These are phyloP conservation scores for Agonopterix alstromeriana DNA, from an alignment of 2,888 invertebrate genomes.

Conservation along the genomic window DNA sequence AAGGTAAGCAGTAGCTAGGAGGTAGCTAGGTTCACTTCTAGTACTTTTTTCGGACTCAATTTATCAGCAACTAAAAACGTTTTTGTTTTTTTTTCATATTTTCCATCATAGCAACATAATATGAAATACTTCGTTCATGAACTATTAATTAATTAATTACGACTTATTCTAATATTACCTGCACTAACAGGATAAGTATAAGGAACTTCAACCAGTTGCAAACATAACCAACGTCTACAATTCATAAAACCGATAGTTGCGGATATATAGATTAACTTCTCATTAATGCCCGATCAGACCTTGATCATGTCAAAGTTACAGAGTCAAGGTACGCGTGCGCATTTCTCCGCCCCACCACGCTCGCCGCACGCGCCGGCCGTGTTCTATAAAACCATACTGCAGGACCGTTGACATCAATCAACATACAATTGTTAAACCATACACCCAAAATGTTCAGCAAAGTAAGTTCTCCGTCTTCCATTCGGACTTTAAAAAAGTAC, in stretches of 20 bases:
- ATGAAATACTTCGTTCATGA: no score
- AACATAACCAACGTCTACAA: conserved; percentile 1
- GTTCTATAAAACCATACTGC: conserved; percentile 56
- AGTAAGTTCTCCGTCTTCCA: conserved; percentile 36
- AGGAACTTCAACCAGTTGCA: neutral
- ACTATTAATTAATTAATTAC: no score
- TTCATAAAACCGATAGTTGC: conserved; percentile 6
- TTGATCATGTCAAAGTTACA: conserved; percentile 46
- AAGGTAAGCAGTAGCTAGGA: no score
- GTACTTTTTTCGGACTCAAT: no score
- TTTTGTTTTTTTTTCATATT: no score
- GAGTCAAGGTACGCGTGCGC: conserved; percentile 42
- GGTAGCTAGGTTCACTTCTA: no score
- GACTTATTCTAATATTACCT: no score
- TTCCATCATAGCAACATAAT: no score
- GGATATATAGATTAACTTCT: conserved; percentile 26
- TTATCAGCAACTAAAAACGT: no score
- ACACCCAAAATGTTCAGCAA: conserved; percentile 56
- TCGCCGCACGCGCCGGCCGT: conserved; percentile 16
- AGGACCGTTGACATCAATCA: conserved; percentile 47
- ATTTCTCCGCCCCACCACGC: conserved; percentile 52
- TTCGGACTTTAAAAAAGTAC: conserved; percentile 15
- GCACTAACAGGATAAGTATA: neutral
- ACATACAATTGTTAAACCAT: conserved; percentile 37
- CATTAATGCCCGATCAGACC: conserved; percentile 30